Evolutionary conservation across 1,140 invertebrate genomes (phyloP).

Genomic region (Drosophila rhopaloa): DNA sequence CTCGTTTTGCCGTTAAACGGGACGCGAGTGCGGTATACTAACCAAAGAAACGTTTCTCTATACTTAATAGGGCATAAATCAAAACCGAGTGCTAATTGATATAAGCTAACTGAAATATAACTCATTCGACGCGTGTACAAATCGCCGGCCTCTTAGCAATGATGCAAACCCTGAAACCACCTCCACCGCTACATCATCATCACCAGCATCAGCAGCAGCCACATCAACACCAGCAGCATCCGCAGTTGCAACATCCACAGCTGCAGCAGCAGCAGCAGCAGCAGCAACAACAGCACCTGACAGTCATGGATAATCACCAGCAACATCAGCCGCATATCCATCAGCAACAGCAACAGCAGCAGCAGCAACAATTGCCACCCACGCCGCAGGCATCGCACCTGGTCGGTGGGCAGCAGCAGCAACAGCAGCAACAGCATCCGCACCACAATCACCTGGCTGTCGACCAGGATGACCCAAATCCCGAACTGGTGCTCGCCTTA

Average conservation of each 20-base stretch:
- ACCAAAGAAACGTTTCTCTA: conserved; percentile 2
- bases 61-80: conserved; percentile 1
- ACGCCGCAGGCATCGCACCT: conserved; percentile 86
- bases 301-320: conserved; percentile 75
- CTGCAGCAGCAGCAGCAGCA: conserved; percentile 39
- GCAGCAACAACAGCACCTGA: conserved; percentile 72
- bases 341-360: conserved; percentile 71
- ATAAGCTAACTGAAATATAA: conserved; percentile 23
- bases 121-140: conserved; percentile 55
- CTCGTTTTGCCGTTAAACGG: conserved; percentile 3
- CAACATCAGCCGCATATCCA: conserved; percentile 62
- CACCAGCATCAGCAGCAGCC: conserved; percentile 58
- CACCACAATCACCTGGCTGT: conserved; percentile 66
- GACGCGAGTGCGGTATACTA: conserved; percentile 26
- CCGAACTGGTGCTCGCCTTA: conserved; percentile 93
- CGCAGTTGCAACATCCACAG: conserved; percentile 22
- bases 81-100: conserved; percentile 6
- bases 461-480: conserved; percentile 87
- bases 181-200: conserved; percentile 78
- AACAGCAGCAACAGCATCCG: conserved; percentile 47
- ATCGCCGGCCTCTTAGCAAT: conserved; percentile 66
- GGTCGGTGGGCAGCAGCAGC: conserved; percentile 53
- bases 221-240: conserved; percentile 59
- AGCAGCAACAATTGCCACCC: conserved; percentile 79
- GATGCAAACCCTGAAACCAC: conserved; percentile 84